phyloP scores from a whole-genome alignment of 2,113 vertebrate species.

The Lepisosteus oculatus region DNA sequence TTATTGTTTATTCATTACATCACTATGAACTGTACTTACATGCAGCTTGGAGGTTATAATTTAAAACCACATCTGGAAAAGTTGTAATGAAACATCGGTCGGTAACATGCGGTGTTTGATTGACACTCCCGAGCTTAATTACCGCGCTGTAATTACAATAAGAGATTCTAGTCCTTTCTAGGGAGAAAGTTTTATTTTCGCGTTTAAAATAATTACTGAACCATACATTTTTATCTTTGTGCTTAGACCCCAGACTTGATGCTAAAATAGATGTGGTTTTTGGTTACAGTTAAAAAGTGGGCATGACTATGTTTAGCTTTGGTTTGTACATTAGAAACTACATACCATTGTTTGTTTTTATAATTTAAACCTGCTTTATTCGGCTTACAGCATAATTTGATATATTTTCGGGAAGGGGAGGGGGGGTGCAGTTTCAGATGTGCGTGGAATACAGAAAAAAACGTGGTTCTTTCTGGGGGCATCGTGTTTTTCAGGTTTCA shows the following conservation, averaged over 20 bases:
- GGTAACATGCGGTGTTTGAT: conserved; percentile 26
- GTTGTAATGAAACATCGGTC: conserved; percentile 26
- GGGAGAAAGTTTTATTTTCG: conserved; percentile 37
- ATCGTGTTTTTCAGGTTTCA: too few species aligned
- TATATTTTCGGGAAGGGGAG: conserved; percentile 16
- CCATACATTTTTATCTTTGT: conserved; percentile 37
- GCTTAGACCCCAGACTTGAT: conserved; percentile 61
- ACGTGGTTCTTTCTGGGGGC: conserved; percentile 14
- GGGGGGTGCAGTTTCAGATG: conserved; percentile 12
- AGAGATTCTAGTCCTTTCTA: conserved; percentile 23
- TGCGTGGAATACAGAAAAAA: conserved; percentile 24
- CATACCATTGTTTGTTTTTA: conserved; percentile 60
- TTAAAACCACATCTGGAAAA: conserved; percentile 45
- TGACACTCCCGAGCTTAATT: conserved; percentile 29
- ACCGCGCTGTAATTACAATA: conserved; percentile 35
- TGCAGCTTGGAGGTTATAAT: conserved; percentile 38
- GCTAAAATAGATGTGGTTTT: conserved; percentile 68
- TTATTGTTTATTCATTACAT: conserved; percentile 47
- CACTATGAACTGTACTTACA: conserved; percentile 23
- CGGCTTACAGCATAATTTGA: conserved; percentile 29
- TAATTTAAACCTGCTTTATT: conserved; percentile 46
- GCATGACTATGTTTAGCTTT: conserved; percentile 51
- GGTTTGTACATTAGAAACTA: conserved; percentile 50
- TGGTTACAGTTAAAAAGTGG: conserved; percentile 58
- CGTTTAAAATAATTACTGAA: conserved; percentile 50